Evolutionary conservation across 1,140 invertebrate genomes (phyloP).

Genomic region (Aphaenogaster rudis): DNA sequence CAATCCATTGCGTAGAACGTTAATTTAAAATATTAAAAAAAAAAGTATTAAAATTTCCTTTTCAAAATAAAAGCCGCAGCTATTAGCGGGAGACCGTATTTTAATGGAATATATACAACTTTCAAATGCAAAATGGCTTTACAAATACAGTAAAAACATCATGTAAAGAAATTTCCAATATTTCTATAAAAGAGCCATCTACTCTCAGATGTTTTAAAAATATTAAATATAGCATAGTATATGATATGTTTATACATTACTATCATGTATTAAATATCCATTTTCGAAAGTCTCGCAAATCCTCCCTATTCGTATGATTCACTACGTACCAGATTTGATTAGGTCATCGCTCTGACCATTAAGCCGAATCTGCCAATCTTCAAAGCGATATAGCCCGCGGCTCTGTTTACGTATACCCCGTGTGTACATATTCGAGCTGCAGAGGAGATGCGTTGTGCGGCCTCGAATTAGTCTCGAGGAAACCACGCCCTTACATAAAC

Average conservation of each 20-base stretch:
- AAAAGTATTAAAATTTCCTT: constrained; percentile 41
- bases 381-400: constrained; percentile 76
- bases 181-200: not conserved
- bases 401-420: constrained; percentile 77
- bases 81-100: constrained; percentile 8
- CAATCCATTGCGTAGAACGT: not conserved
- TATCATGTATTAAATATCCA: not conserved
- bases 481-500: constrained; percentile 85
- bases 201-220: not conserved
- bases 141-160: not conserved
- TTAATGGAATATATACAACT: not conserved
- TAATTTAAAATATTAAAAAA: constrained; percentile 31
- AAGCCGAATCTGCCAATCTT: constrained; percentile 75
- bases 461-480: constrained; percentile 74
- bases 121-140: not conserved
- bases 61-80: constrained; percentile 2
- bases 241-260: not conserved
- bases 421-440: constrained; percentile 40
- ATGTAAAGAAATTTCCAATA: not conserved
- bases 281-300: not conserved
- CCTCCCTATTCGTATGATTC: constrained; percentile 17
- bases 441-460: constrained; percentile 3
- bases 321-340: constrained; percentile 43
- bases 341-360: constrained; percentile 64
- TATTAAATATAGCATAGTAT: not conserved